Base-by-base conservation (phyloP, 2,888 invertebrate genomes). In the Ormyrus labotus region DNA sequence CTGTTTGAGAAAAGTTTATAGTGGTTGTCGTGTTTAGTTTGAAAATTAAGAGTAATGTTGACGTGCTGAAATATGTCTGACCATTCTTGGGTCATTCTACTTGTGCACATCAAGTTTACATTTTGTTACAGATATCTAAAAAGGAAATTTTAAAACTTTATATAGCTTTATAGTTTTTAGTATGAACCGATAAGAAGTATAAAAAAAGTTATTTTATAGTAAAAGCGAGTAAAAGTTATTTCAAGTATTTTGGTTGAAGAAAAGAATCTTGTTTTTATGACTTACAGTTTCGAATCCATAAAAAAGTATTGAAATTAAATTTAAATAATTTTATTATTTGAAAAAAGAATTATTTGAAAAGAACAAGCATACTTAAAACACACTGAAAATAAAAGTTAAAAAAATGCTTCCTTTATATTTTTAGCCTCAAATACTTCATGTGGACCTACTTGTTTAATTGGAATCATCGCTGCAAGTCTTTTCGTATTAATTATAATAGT, bases 381-480 rank as follows among this genome's bases (percentile, higher is more conserved):
- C 4, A 19, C 34, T 4, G 4, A 34, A 34, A 34, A 34, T 34
- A 34, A 34, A 34, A 34, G 34, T 34, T 34, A 58, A 67, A 47
- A 60, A 13, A 47, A 4, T 34, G 53, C 64, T 8, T 51, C 0
- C 8, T 61, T 10, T 6, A 50, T 1, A 19, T 61, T 86, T 74
- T 82, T 87, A 84, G 88, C 89, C 72, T 82, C 86, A 61, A 84
- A 58, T 48, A 84, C 85, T 69, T 84, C 86, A 5, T 92, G 92
- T 83, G 92, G 92, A 48, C 90, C 91, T 0, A 87, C 90, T 2
- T 92, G 92, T 82, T 88, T 92, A 82, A 84, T 92, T 74, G 91
- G 92, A 10, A 90, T 92, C 5, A 88, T 90, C 19, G 90, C 90
- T 0, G 92, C 91, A 0, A 88, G 90, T 19, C 84, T 91, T 9